Base-by-base conservation (phyloP, 1,140 invertebrate species). In the Leptinotarsa undecemlineata region DNA sequence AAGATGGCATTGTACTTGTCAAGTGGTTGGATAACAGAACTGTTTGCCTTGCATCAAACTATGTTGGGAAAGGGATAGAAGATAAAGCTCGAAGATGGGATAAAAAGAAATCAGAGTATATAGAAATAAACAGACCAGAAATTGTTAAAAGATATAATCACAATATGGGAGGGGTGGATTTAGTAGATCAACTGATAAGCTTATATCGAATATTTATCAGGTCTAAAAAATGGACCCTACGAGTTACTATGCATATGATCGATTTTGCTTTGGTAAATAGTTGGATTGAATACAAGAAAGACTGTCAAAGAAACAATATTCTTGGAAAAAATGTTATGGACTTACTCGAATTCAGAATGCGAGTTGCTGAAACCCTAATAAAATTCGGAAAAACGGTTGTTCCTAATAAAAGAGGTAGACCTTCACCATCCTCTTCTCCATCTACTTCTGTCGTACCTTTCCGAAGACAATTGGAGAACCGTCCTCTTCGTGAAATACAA, bases 1-100 rank as follows among this genome's bases (percentile, higher is more conserved):
- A 33, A 79, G 80, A 83, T 67, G 77, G 76, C 62, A 77, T 76
- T 77, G 81, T 82, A 76, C 67, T 86, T 48, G 81, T 82, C 63
- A 85, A 85, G 70, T 86, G 83, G 85, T 62, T 84, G 69, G 84
- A 86, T 74, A 86, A 85, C 51, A 57, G 51, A 57, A 57, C 51
- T 57, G 51, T 57, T 57, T 57, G 51, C 51, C 51, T 57, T n/a
- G 84, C 81, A 67, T 86, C 85, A 48, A 86, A 86, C 81, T 86
- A 83, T 81, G 69, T 85, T 78, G 85, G 85, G 42, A 84, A 80
- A 69, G 83, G 83, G 69, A 72, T 80, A 78, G 80, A 51, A 80
- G 81, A 84, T 82, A 76, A 77, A 79, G 81, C 76, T 74, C 82
- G 82, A 80, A 82, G 51, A 81, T 86, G 80, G 75, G 75, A 79